Conservation (phyloP, 2,797 vertebrate species). For the Pempheris klunzingeri region DNA sequence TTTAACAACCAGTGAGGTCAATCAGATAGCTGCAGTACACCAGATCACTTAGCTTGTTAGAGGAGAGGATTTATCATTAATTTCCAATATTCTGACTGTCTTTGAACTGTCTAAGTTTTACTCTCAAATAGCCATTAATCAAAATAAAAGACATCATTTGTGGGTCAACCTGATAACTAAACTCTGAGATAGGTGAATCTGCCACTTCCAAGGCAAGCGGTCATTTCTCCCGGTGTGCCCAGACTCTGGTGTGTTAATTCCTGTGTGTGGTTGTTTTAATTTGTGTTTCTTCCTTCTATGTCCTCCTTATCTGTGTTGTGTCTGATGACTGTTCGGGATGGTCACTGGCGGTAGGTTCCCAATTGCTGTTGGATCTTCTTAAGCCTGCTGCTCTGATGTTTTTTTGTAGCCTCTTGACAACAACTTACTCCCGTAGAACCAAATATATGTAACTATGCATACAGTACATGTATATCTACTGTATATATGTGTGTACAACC, state of each 20-base stretch:
- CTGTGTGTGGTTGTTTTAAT: constrained; percentile 99
- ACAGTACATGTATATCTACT: constrained; percentile 87
- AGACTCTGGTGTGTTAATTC: constrained; percentile 85
- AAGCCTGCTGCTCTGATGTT: constrained; percentile 91
- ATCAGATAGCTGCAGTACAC: neutral
- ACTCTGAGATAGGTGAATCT: constrained; percentile 55
- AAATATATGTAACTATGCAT: constrained; percentile 90
- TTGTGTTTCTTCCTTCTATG: constrained; percentile 99
- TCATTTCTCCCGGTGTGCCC: constrained; percentile 94
- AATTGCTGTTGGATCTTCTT: constrained; percentile 93
- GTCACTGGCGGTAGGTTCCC: constrained; percentile 98
- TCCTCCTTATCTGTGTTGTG: constrained; percentile 99
- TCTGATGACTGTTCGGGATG: constrained; percentile 99
- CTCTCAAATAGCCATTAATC: constrained; percentile 36
- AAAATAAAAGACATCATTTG: constrained; percentile 32
- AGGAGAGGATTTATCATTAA: constrained; percentile 21
- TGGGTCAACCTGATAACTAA: constrained; percentile 3
- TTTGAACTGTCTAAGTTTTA: constrained; percentile 8
- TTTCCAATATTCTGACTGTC: constrained; percentile 18
- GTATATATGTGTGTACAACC: constrained; percentile 86
- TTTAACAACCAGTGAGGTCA: constrained; percentile 14
- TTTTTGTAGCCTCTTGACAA: constrained; percentile 89
- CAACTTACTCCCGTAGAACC: constrained; percentile 89
- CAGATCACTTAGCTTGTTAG: constrained; percentile 22
- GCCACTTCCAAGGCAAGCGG: constrained; percentile 70